Evolutionary conservation across 2,797 vertebrate genomes (phyloP).

Genomic region (Iguana delicatissima): DNA sequence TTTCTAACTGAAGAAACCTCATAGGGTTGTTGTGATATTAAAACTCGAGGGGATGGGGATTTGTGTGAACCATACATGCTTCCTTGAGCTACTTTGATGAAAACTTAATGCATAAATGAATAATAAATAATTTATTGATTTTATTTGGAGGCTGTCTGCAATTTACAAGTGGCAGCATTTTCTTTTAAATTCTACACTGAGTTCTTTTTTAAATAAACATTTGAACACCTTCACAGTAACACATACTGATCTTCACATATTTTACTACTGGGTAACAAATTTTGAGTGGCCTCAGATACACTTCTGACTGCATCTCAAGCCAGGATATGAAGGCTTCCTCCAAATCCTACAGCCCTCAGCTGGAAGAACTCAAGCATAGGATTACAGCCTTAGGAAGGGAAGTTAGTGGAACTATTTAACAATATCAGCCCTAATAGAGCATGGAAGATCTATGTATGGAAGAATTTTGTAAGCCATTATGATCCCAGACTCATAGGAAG

Average conservation of each 20-base stretch:
- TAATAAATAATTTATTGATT: neutral
- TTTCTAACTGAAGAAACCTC: neutral
- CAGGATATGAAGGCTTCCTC: neutral
- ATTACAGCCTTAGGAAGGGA: neutral
- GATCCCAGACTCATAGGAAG: too few species aligned
- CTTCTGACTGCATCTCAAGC: conserved; percentile 31
- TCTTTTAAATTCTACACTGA: conserved; percentile 40
- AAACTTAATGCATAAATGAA: neutral
- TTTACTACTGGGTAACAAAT: neutral
- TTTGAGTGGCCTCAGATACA: conserved; percentile 14
- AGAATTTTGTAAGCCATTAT: neutral
- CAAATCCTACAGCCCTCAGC: neutral
- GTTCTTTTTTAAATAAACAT: conserved; percentile 33
- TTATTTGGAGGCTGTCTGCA: neutral
- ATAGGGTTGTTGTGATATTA: neutral
- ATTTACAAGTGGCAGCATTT: conserved; percentile 6
- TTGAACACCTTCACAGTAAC: conserved; percentile 9
- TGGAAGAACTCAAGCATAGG: neutral
- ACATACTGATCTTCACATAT: conserved; percentile 7
- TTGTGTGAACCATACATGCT: neutral
- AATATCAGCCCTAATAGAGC: neutral
- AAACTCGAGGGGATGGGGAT: neutral
- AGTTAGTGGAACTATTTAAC: neutral
- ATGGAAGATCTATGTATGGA: neutral
- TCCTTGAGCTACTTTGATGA: neutral